phyloP scores from a whole-genome alignment of 2,113 vertebrate genomes.

The Scatophagus argus region DNA sequence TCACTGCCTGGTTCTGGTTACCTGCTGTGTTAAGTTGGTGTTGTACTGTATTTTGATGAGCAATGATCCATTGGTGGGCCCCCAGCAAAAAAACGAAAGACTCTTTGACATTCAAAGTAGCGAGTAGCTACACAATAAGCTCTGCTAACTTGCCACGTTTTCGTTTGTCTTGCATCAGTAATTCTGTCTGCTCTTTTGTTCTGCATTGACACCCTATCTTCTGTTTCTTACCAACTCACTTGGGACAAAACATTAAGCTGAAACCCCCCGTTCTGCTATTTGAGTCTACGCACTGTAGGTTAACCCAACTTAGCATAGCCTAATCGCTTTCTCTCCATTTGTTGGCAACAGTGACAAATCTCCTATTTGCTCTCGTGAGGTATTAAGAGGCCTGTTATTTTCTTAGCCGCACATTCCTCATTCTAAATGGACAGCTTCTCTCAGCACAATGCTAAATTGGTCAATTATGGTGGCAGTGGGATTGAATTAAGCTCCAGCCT shows the following conservation, averaged over 20 bases:
- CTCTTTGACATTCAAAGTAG: conserved; percentile 58
- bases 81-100: conserved; percentile 7
- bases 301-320: conserved; percentile 58
- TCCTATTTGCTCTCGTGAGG: conserved; percentile 69
- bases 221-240: conserved; percentile 3
- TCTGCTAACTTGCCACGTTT: conserved; percentile 18
- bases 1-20: conserved; percentile 12
- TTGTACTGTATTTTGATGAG: conserved; percentile 70
- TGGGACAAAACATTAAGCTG: conserved; percentile 21
- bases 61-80: conserved; percentile 19
- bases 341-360: conserved; percentile 75
- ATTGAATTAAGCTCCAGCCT: conserved; percentile 83
- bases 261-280: conserved; percentile 30
- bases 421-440: conserved; percentile 83
- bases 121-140: conserved; percentile 20
- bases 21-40: conserved; percentile 65
- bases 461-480: conserved; percentile 82
- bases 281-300: conserved; percentile 39
- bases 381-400: conserved; percentile 81
- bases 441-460: conserved; percentile 84
- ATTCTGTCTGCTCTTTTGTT: conserved; percentile 52
- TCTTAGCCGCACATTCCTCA: conserved; percentile 79
- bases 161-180: conserved; percentile 50
- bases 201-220: conserved; percentile 1
- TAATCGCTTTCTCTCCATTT: conserved; percentile 74